phyloP scores from a whole-genome alignment of 2,888 invertebrate species.

The Agrypnus murinus region DNA sequence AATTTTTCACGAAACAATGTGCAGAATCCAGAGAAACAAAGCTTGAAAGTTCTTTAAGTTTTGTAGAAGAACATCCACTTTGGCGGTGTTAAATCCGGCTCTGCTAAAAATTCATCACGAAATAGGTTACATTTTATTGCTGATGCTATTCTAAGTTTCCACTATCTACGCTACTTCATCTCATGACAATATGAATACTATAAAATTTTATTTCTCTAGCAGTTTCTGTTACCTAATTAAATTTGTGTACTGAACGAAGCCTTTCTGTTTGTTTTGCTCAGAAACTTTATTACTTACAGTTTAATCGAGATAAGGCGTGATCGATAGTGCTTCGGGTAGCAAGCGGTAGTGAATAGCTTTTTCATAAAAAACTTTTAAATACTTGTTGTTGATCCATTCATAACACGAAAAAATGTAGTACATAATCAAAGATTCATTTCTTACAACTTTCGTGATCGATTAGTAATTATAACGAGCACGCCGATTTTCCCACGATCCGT shows the following conservation, averaged over 20 bases:
- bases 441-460: neutral
- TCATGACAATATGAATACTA: conserved; percentile 26
- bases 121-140: conserved; percentile 17
- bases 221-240: conserved; percentile 23
- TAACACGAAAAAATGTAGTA: too few species aligned
- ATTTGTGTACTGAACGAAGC: neutral
- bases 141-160: neutral
- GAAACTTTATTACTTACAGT: neutral
- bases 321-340: neutral
- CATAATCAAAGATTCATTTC: too few species aligned
- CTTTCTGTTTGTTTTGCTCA: conserved; percentile 4
- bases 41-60: too few species aligned
- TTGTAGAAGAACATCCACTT: too few species aligned
- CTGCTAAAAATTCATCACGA: neutral
- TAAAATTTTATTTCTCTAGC: conserved; percentile 30
- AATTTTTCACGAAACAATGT: too few species aligned
- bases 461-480: neutral
- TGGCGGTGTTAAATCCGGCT: too few species aligned
- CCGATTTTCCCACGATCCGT: conserved; percentile 22
- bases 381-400: too few species aligned
- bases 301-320: neutral
- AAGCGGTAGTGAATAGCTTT: too few species aligned
- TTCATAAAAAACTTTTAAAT: too few species aligned
- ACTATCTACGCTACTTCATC: conserved; percentile 17
- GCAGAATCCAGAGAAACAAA: too few species aligned